Evolutionary conservation across 64 coral and sea anemone species (phyloP), one percentile per base, ranked within the genome.

Genomic region (Actinia tenebrosa): DNA sequence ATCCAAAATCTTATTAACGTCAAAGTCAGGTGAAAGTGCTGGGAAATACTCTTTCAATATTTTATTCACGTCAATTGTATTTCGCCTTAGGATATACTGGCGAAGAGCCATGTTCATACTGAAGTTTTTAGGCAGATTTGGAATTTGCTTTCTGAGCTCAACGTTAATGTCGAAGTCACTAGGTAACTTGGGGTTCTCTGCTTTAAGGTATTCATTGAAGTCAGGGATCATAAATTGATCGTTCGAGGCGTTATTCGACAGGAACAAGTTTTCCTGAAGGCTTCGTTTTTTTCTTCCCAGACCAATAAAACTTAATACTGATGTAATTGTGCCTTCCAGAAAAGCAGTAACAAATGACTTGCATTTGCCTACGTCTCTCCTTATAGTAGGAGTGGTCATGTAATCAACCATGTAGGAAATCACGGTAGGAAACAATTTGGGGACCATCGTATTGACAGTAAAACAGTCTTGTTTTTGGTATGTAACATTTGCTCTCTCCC

Each of bases 161-260:
- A 79, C 37, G 45, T 79, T 79, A 30, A 79, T 45, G 15, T 79
- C 45, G 16, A 45, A 79, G 77, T 84, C 77, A 79, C 3, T 27
- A 79, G 15, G 77, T 14, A 45, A 44, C 45, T 47, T 44, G 16
- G 45, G 77, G 13, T 79, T 79, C 16, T 79, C 3, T 79, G 30
- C 16, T 11, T 79, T 79, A 79, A 79, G 45, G 45, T 79, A 79
- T 18, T 79, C 77, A 79, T 79, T 79, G 77, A 47, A 25, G 82
- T 84, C 18, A 11, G 15, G 30, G 3, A 45, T 55, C 56, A 19
- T 19, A 43, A 17, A 1, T 68, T 68, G 64, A 19, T 61, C 59
- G 19, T 9, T n/a, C 22, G 23, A 26, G n/a, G 19, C 23, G 6
- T 68, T 20, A 47, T 79, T 79, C 4, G 15, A 18, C 18, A 5